phyloP scores from a whole-genome alignment of 1,140 invertebrate genomes.

The Ostrea denselamellosa region DNA sequence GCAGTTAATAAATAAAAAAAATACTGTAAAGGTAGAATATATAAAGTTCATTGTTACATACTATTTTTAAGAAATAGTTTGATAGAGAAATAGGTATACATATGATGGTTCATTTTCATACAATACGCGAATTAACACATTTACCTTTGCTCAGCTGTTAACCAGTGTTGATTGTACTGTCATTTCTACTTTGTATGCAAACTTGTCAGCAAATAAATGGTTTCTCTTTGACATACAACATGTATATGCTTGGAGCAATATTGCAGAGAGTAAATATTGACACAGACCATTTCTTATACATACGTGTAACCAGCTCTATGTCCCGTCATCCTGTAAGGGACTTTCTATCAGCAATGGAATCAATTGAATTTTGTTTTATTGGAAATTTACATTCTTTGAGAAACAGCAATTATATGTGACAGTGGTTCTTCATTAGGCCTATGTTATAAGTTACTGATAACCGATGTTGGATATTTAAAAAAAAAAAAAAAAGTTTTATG shows the following conservation, averaged over 20 bases:
- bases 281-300: not conserved
- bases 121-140: not conserved
- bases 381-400: not conserved
- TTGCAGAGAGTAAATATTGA: slow-evolving; percentile 19
- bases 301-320: not conserved
- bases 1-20: too few relatives aligned
- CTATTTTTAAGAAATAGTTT: not conserved
- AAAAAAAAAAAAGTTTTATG: not conserved
- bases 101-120: not conserved
- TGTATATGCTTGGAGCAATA: not conserved
- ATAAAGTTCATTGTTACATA: not conserved
- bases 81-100: not conserved
- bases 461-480: not conserved
- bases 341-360: not conserved
- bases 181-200: slow-evolving; percentile 8
- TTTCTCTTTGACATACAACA: not conserved
- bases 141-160: not conserved
- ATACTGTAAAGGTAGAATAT: not conserved
- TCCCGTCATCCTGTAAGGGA: not conserved
- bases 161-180: not conserved
- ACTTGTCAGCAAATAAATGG: not conserved
- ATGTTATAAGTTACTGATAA: not conserved
- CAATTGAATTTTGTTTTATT: not conserved
- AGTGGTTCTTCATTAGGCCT: not conserved
- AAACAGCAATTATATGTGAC: not conserved